Base-by-base conservation (phyloP, 2,113 vertebrate species). In the Etheostoma cragini region DNA sequence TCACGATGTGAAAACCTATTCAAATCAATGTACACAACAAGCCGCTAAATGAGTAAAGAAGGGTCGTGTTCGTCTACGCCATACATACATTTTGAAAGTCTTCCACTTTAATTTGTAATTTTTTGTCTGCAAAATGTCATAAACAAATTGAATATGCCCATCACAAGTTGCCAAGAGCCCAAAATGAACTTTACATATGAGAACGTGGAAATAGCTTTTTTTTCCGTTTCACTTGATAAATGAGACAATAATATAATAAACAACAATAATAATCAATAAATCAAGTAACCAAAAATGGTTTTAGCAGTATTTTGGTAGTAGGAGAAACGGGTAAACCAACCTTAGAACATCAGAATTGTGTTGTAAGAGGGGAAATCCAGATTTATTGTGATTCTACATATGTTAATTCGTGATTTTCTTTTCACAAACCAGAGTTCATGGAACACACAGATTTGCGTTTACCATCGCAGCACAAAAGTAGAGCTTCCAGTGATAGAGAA, bases 1-100 rank as follows among this genome's bases (percentile, higher is more conserved):
- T 67, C 56, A 71, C 49, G 68, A 54, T 71, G 70, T 70, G 69
- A 61, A 52, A 72, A 58, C 22, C 21, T 24, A 11, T 63, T 49
- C 15, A 12, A 53, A 54, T 62, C 17, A 65, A 35, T 46, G 46
- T 12, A 61, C 17, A 26, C 15, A 38, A 35, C 17, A 69, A 14
- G 72, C 45, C 38, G 35, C 64, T 47, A 46, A 65, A 10, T 17
- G 22, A 30, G 6, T 21, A 15, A 35, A 46, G 46, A 57, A 52
- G 4, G 17, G 38, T 60, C 3, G 21, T 3, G 11, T 47, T 50
- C 0, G 12, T 52, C 19, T 8, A 22, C n/a, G 30, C 56, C 62
- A 54, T n/a, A 35, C 30, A 63, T 3, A 46, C 15, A 19, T 54
- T n/a, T n/a, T 3, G 10, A 42, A 38, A 38, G 8, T 38, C 38